These are phyloP conservation scores for Ciconia boyciana DNA, from an alignment of 2,113 vertebrate genomes.

Conservation along the genomic window DNA sequence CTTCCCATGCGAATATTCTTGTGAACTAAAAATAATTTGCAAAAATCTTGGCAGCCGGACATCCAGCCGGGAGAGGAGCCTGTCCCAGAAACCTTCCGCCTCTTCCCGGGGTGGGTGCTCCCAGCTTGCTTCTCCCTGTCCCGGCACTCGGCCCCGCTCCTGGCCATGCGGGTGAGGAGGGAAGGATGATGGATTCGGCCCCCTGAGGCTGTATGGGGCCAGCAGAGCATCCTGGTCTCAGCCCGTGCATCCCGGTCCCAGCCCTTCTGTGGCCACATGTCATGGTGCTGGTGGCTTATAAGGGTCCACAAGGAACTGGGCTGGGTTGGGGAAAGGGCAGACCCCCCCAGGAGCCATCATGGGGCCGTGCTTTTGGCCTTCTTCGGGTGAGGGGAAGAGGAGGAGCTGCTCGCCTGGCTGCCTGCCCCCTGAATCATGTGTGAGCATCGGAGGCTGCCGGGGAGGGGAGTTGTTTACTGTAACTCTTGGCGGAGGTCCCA, in stretches of 20 bases:
- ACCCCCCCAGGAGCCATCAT: neutral
- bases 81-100: neutral
- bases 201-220: neutral
- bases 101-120: neutral
- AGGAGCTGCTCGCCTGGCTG: neutral
- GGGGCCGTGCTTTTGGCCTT: neutral
- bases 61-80: neutral
- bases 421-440: neutral
- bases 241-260: neutral
- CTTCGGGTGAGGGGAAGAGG: neutral
- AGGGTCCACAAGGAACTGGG: fast-evolving
- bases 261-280: neutral
- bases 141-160: neutral
- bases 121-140: neutral
- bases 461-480: constrained; percentile 5
- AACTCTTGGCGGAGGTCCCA: neutral
- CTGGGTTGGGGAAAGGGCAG: neutral
- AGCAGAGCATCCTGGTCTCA: neutral
- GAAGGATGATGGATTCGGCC: neutral
- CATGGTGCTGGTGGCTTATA: neutral
- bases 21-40: neutral
- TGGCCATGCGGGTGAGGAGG: neutral
- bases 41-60: neutral
- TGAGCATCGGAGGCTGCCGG: neutral
- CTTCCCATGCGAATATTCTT: neutral